Evolutionary conservation across 2,888 invertebrate genomes (phyloP), one percentile per base, ranked within the genome.

Genomic region (Sipunculus nudus): DNA sequence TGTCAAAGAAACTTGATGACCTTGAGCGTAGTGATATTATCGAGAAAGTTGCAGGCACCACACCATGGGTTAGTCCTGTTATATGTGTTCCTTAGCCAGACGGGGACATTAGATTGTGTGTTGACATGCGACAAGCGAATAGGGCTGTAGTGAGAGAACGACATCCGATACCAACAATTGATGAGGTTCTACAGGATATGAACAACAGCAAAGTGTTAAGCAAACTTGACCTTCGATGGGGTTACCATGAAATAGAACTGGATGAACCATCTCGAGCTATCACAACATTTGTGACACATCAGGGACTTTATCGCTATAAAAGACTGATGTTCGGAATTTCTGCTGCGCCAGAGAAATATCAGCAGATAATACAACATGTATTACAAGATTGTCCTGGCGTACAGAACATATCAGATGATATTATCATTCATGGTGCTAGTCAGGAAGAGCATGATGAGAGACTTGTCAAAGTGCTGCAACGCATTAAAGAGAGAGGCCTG

Each of bases 101-200:
- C n/a, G n/a, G n/a, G n/a, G n/a, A n/a, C n/a, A n/a, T n/a, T n/a
- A n/a, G n/a, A n/a, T n/a, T n/a, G n/a, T n/a, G 53, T 69, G 10
- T 19, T 67, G 23, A 5, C 70, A 0, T 69, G 70, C 35, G 65
- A n/a, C 31, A 39, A 29, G 61, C 70, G 2, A 70, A 70, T 46
- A 4, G 40, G 16, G 65, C 67, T n/a, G 49, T 67, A 13, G 32
- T 48, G 8, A 21, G 67, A 1, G 63, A 64, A 39, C 43, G 61
- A 23, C 54, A 58, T 21, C 62, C 59, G 2, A 50, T 61, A 41
- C 61, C 64, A 26, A 64, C 61, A 6, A 59, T 61, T 6, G 67
- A 56, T 19, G 56, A 59, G 23, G 46, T 26, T 1, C 25, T 59
- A 1, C 47, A 53, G 25, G 57, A 50, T 25, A 39, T 56, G 39